Evolutionary conservation across 2,113 vertebrate genomes (phyloP).

Genomic region (Gobiocypris rarus): DNA sequence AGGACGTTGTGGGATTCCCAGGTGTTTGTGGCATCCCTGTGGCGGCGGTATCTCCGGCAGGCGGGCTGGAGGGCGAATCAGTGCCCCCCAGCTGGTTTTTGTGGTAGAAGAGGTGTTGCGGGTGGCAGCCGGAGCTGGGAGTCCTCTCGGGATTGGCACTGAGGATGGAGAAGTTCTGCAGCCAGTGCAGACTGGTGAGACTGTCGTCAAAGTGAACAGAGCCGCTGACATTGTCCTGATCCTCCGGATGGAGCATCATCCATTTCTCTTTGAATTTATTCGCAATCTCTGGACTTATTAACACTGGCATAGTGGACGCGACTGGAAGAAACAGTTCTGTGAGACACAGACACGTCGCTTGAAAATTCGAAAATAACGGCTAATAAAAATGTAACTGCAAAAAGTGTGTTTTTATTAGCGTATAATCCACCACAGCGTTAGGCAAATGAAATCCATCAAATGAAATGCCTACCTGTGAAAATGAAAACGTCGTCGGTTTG

Average conservation of each 20-base stretch:
- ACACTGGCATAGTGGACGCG: constrained; percentile 76
- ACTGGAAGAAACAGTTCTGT: constrained; percentile 17
- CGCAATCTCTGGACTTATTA: constrained; percentile 75
- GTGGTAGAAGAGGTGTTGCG: constrained; percentile 67
- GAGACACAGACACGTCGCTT: not conserved
- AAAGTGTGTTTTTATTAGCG: not conserved
- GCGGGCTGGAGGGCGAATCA: constrained; percentile 81
- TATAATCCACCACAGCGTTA: not conserved
- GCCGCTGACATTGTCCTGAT: constrained; percentile 65
- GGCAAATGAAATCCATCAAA: not conserved
- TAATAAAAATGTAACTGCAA: not conserved
- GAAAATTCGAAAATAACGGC: constrained; percentile 29
- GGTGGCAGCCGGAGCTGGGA: constrained; percentile 62
- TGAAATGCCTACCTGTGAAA: not conserved
- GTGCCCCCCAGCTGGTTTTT: constrained; percentile 67
- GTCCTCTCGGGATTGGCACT: constrained; percentile 75
- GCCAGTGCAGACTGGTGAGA: constrained; percentile 86
- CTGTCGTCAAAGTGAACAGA: constrained; percentile 79
- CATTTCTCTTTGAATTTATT: constrained; percentile 77
- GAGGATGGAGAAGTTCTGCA: constrained; percentile 86
- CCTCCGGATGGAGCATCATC: constrained; percentile 71
- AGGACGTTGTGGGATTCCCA: constrained; percentile 75
- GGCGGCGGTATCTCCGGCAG: constrained; percentile 81
- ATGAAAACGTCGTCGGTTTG: constrained; percentile 11
- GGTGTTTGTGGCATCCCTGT: constrained; percentile 74